These are phyloP conservation scores for Silvanus unidentatus DNA, from an alignment of 2,888 invertebrate species.

Conservation along the genomic window DNA sequence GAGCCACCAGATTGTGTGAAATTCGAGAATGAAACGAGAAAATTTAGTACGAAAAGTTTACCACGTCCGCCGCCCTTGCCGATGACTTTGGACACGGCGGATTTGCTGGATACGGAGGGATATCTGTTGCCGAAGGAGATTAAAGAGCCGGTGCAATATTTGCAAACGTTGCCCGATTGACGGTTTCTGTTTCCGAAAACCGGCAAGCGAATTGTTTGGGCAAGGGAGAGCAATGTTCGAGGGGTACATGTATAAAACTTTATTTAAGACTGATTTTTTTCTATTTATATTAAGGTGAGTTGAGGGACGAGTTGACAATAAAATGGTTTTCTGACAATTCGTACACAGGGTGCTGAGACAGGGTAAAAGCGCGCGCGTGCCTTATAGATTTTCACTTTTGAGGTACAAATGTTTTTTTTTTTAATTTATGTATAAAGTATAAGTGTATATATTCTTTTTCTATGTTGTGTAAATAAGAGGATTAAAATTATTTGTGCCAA, in stretches of 20 bases:
- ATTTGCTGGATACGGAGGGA: conserved; percentile 59
- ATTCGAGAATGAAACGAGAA: conserved; percentile 26
- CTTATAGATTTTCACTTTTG: too few species aligned
- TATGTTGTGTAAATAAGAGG: too few species aligned
- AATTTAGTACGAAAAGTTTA: conserved; percentile 33
- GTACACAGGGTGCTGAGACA: too few species aligned
- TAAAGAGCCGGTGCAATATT: conserved; percentile 41
- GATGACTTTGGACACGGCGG: conserved; percentile 37
- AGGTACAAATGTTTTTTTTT: too few species aligned
- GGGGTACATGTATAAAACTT: conserved; percentile 1
- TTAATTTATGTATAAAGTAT: too few species aligned
- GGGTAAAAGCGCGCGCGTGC: too few species aligned
- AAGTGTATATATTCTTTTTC: too few species aligned
- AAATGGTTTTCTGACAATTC: too few species aligned
- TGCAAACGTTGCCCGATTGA: conserved; percentile 42
- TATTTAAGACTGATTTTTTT: neutral
- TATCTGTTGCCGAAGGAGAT: conserved; percentile 56
- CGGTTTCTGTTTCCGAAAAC: conserved; percentile 28
- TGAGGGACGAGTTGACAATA: too few species aligned
- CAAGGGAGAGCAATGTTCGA: neutral
- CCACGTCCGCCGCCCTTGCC: conserved; percentile 54
- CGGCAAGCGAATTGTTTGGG: neutral
- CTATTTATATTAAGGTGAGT: too few species aligned
- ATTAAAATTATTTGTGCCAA: too few species aligned
- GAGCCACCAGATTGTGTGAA: conserved; percentile 12